Evolutionary conservation across 1,140 invertebrate species (phyloP).

Genomic region (Mizuhopecten yessoensis): DNA sequence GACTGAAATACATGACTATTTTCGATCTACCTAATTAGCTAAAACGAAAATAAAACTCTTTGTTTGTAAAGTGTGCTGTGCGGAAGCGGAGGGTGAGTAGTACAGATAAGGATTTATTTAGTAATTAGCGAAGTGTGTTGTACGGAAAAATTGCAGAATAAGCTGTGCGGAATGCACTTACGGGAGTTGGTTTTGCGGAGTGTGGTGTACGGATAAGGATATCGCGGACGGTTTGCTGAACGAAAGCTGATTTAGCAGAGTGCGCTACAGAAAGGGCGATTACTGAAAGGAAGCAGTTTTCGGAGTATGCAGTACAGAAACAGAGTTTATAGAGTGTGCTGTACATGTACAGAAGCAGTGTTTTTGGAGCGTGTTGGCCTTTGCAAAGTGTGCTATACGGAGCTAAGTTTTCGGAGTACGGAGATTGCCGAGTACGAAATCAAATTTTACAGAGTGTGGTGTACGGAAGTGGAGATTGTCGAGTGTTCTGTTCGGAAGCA

Average conservation of each 20-base stretch:
- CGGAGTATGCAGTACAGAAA: not conserved
- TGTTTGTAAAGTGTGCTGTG: not conserved
- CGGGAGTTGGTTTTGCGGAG: not conserved
- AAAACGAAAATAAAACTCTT: too few relatives aligned
- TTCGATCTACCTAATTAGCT: not conserved
- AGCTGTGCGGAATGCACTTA: too few relatives aligned
- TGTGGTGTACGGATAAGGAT: not conserved
- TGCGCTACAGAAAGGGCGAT: not conserved
- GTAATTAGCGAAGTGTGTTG: too few relatives aligned
- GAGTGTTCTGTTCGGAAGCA: not conserved
- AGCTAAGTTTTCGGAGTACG: too few relatives aligned
- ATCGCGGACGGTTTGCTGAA: not conserved
- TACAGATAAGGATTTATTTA: not conserved
- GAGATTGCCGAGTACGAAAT: not conserved
- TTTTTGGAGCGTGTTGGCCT: too few relatives aligned
- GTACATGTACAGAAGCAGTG: too few relatives aligned
- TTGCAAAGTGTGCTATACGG: too few relatives aligned
- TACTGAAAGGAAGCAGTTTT: too few relatives aligned
- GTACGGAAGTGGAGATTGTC: not conserved
- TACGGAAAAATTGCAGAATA: too few relatives aligned
- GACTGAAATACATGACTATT: not conserved
- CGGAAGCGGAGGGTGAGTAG: too few relatives aligned
- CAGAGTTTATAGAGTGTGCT: not conserved
- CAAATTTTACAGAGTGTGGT: not conserved
- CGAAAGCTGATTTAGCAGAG: not conserved